These are phyloP conservation scores for Megalops cyprinoides DNA, from an alignment of 2,797 vertebrate species.

Conservation along the genomic window DNA sequence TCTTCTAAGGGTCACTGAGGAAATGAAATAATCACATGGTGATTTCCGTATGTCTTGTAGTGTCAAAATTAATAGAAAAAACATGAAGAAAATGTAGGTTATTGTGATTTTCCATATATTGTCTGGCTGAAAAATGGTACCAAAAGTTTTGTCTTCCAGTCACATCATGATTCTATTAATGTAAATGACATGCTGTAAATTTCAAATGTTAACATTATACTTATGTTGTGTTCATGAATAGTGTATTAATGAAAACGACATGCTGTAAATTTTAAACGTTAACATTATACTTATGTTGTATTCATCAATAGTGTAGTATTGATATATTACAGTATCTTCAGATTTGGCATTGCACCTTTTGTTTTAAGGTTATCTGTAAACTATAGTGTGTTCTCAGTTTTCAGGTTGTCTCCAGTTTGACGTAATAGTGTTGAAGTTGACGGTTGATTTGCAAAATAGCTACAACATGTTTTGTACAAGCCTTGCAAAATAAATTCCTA, in stretches of 20 bases:
- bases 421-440: not conserved
- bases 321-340: not conserved
- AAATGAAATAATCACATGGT: too few species aligned
- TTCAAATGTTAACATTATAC: not conserved
- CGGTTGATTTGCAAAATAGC: not conserved
- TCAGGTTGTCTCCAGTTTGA: not conserved
- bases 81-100: not conserved
- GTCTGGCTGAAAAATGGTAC: not conserved
- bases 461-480: not conserved
- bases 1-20: too few species aligned
- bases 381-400: not conserved
- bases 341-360: not conserved
- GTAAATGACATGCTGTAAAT: not conserved
- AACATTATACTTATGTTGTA: not conserved
- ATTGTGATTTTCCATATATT: not conserved
- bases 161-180: not conserved
- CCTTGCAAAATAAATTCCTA: not conserved
- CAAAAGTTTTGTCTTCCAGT: not conserved
- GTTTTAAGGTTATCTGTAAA: not conserved
- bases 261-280: not conserved
- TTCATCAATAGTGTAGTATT: not conserved
- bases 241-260: not conserved
- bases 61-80: not conserved
- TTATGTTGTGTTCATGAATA: too few species aligned
- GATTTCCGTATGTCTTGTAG: not conserved